A percentile compares a stretch with the other conserved stretches of the same genome.
Evolutionary conservation across 2,113 vertebrate species (phyloP).

Genomic region (Pomatorhinus ruficollis): DNA sequence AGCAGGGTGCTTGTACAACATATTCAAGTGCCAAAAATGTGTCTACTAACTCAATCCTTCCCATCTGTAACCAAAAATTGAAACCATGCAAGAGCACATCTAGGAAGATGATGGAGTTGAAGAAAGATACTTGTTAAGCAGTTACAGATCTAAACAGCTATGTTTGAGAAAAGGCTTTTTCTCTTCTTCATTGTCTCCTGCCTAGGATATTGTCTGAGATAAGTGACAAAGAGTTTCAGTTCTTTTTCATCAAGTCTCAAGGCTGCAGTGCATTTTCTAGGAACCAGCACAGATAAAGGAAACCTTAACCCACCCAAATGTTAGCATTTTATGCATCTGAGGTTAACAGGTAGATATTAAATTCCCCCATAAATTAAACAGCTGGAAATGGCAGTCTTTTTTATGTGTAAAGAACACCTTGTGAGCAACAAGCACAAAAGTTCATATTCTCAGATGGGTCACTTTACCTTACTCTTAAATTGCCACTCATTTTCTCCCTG

Average conservation of each 20-base stretch:
- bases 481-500: background rate
- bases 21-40: background rate
- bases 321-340: background rate
- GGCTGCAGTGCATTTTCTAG: background rate
- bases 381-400: constrained; percentile 8
- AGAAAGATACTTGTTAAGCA: background rate
- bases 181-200: background rate
- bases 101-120: background rate
- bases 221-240: background rate
- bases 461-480: constrained; percentile 15
- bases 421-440: constrained; percentile 33
- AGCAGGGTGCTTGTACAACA: background rate
- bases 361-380: constrained; percentile 27
- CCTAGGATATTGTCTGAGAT: background rate
- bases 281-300: background rate
- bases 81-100: background rate
- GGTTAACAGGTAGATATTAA: background rate
- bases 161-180: background rate
- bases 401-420: background rate
- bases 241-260: background rate
- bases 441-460: background rate
- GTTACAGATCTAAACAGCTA: background rate
- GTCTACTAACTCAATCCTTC: background rate
- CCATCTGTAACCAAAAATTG: background rate
- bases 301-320: background rate